Conservation (phyloP, 30 jellyfish, hydroid and myxozoan species). For the Clytia hemisphaerica region DNA sequence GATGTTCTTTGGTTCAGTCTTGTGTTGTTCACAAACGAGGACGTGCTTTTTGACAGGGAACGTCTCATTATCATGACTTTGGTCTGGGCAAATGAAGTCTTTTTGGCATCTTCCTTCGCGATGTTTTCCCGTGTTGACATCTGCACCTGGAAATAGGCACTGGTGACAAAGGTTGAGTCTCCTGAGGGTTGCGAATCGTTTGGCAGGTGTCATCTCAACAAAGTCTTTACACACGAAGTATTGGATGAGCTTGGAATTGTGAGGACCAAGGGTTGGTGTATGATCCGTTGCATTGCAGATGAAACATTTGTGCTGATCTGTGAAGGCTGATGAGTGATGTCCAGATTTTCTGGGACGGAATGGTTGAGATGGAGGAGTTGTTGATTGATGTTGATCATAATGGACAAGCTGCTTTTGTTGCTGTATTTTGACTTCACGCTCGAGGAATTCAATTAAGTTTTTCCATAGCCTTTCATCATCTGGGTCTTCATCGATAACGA, state of each 20-base stretch:
- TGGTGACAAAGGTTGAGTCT: not conserved
- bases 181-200: slow-evolving; percentile 1
- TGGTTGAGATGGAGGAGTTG: too few species aligned
- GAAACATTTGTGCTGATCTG: too few species aligned
- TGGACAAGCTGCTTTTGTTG: too few species aligned
- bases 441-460: too few species aligned
- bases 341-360: too few species aligned
- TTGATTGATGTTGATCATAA: too few species aligned
- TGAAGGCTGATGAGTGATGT: too few species aligned
- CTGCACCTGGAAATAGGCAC: slow-evolving; percentile 13
- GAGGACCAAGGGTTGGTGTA: slow-evolving; percentile 4
- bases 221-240: not conserved
- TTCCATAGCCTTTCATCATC: too few species aligned
- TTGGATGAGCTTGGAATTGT: not conserved
- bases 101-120: slow-evolving; percentile 1
- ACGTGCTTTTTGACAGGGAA: not conserved
- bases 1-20: too few species aligned
- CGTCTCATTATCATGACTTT: too few species aligned
- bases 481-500: too few species aligned
- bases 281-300: slow-evolving; percentile 3
- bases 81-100: not conserved
- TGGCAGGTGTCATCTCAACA: slow-evolving; percentile 14
- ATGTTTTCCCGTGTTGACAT: not conserved
- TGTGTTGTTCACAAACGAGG: not conserved
- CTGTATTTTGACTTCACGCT: too few species aligned